Evolutionary conservation across 2,888 invertebrate species (phyloP).

Genomic region (Noctua pronuba): DNA sequence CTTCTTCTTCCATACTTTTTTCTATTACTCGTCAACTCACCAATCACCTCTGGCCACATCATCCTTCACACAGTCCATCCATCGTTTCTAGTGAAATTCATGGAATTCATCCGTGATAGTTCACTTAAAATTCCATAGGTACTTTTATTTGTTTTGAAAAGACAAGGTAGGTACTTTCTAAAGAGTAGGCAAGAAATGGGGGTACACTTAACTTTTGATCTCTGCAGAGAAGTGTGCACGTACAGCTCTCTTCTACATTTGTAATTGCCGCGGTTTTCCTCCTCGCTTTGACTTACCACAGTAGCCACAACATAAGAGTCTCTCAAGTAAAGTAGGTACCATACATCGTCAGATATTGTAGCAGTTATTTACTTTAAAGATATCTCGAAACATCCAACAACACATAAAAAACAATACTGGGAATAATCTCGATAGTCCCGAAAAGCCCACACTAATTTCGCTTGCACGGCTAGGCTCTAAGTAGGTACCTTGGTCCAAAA

Average conservation of each 20-base stretch:
- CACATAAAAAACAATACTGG: background rate
- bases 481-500: background rate
- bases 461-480: background rate
- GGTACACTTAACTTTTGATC: conserved; percentile 18
- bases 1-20: background rate
- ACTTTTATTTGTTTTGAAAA: background rate
- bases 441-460: background rate
- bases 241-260: background rate
- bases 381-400: background rate
- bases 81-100: background rate
- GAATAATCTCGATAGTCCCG: background rate
- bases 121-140: too few species aligned
- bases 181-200: background rate
- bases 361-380: background rate
- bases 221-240: background rate
- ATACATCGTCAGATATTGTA: background rate
- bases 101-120: too few species aligned
- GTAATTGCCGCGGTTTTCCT: background rate
- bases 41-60: background rate
- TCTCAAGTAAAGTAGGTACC: background rate
- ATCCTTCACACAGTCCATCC: background rate
- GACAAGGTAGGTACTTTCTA: background rate
- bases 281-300: background rate
- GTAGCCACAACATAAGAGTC: background rate
- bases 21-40: background rate